Evolutionary conservation across 2,797 vertebrate species (phyloP).

Genomic region (Neostethus bicornis): DNA sequence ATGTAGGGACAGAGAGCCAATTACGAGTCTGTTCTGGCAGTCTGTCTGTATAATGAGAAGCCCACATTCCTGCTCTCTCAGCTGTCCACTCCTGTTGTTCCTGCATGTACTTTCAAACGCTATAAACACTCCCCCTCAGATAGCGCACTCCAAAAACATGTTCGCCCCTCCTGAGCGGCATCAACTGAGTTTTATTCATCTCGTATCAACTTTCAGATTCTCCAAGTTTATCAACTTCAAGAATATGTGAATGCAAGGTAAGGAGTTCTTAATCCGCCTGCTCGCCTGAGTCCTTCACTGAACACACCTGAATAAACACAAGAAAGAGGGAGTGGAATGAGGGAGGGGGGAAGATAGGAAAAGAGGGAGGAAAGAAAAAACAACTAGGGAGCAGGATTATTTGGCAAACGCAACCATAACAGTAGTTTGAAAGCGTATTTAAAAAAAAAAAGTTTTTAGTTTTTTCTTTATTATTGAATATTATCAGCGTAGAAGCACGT

Average conservation of each 20-base stretch:
- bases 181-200: neutral
- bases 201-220: slow-evolving; percentile 10
- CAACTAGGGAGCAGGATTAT: slow-evolving; percentile 50
- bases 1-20: slow-evolving; percentile 60
- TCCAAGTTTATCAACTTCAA: slow-evolving; percentile 10
- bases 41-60: slow-evolving; percentile 64
- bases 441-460: neutral
- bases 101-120: slow-evolving; percentile 41
- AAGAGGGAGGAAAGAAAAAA: slow-evolving; percentile 32
- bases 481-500: slow-evolving; percentile 13
- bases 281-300: slow-evolving; percentile 37
- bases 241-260: neutral
- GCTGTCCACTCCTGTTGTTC: slow-evolving; percentile 60
- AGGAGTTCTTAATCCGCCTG: slow-evolving; percentile 35
- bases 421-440: slow-evolving; percentile 43
- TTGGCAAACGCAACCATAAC: slow-evolving; percentile 50
- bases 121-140: slow-evolving; percentile 28
- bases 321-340: slow-evolving; percentile 54
- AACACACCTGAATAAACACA: slow-evolving; percentile 79
- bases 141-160: slow-evolving; percentile 32
- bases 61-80: slow-evolving; percentile 70
- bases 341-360: slow-evolving; percentile 41
- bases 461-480: neutral
- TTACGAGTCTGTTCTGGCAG: slow-evolving; percentile 59
- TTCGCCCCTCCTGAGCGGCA: neutral